Evolutionary conservation across 2,113 vertebrate species (phyloP), one percentile per base, ranked within the genome.

Genomic region (Notarius quadriscutis): DNA sequence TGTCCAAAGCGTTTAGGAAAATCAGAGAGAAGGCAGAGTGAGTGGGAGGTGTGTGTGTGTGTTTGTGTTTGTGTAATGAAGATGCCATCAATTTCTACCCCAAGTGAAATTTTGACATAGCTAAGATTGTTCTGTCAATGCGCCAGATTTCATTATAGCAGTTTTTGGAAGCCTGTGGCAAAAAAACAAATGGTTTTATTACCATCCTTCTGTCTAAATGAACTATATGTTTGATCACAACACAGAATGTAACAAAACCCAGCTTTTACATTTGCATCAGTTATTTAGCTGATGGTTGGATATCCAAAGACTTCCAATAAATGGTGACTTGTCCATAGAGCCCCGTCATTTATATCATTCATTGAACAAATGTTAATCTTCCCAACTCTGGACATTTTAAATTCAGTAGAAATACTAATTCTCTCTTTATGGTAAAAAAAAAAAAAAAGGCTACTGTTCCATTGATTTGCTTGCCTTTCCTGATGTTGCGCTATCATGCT

Each of bases 91-190:
- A n/a, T 90, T 88, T 83, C 85, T 58, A 60, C 77, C 85, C 53
- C 25, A 41, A 85, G 63, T 57, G 60, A 90, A 85, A 83, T 80
- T 87, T 57, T 74, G 83, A 86, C 87, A 83, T 58, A 72, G 67
- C 62, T 72, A 74, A 87, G 81, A 88, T 88, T 88, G 80, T 86
- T 86, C 75, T 84, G 89, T 90, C 51, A 79, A 90, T 55, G 30
- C 41, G 84, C 74, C 84, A 84, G 82, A 87, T 75, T 53, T 69
- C 81, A 85, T 90, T 83, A 86, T 34, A 75, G 84, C 81, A 67
- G 72, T 65, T 65, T 69, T 81, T 55, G 14, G 18, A 67, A 69
- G 78, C 25, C 48, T 15, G 15, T n/a, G 60, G 27, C 72, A 63
- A 51, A 77, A 69, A 84, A 53, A 30, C 12, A 27, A 58, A 57